These are phyloP conservation scores for Glaucidium brasilianum DNA, from an alignment of 2,113 vertebrate species.

Conservation along the genomic window DNA sequence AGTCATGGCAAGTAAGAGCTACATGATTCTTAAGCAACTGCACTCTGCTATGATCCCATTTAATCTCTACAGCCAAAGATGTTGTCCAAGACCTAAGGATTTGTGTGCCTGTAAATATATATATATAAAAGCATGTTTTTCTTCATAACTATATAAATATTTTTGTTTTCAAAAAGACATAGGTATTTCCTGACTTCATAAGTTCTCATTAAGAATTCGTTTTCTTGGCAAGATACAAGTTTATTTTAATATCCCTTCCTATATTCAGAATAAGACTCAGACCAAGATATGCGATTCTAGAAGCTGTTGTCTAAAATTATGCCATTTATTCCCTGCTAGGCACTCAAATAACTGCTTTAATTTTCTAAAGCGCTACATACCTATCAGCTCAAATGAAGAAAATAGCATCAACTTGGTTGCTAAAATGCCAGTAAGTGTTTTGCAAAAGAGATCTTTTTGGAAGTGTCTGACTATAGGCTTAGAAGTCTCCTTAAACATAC, in stretches of 20 bases:
- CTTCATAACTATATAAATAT: neutral
- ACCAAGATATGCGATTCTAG: neutral
- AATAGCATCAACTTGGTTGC: neutral
- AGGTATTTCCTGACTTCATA: neutral
- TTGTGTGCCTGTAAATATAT: neutral
- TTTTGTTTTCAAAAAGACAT: neutral
- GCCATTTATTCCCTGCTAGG: neutral
- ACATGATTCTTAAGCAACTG: neutral
- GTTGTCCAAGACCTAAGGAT: neutral
- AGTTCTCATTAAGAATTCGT: neutral
- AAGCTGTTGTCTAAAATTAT: neutral
- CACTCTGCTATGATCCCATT: neutral
- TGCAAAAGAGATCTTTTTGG: neutral
- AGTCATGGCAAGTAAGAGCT: neutral
- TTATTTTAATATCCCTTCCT: neutral
- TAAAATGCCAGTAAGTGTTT: neutral
- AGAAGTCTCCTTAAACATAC: neutral
- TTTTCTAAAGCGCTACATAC: slow-evolving; percentile 2
- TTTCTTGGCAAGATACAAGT: neutral
- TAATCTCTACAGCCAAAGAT: neutral
- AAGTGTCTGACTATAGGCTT: neutral
- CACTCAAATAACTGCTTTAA: neutral
- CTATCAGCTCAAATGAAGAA: neutral
- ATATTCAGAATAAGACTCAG: neutral
- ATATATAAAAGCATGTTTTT: too few relatives aligned